These are phyloP conservation scores for Hipparchia semele DNA, from an alignment of 2,888 invertebrate species.

Conservation along the genomic window DNA sequence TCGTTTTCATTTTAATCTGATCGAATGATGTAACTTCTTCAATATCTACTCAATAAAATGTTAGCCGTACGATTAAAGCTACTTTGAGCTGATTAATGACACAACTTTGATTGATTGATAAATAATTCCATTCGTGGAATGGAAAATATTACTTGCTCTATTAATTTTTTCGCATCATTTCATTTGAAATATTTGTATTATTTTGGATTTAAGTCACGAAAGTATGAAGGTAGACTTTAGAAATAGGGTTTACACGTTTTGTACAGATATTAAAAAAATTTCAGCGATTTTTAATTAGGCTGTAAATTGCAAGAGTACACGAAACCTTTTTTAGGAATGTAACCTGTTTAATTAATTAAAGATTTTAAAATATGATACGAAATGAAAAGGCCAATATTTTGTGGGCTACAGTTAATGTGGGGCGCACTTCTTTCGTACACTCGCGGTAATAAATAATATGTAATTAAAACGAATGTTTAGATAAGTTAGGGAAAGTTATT, in stretches of 20 bases:
- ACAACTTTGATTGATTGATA: neutral
- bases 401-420: neutral
- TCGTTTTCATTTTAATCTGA: too few relatives aligned
- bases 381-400: neutral
- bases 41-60: too few relatives aligned
- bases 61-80: too few relatives aligned
- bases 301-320: too few relatives aligned
- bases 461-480: neutral
- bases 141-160: slow-evolving; percentile 26
- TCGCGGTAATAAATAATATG: neutral
- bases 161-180: slow-evolving; percentile 19
- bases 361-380: neutral
- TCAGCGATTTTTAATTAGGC: too few relatives aligned
- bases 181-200: neutral
- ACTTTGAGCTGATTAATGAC: too few relatives aligned
- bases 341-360: neutral
- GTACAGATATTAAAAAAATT: too few relatives aligned
- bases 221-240: too few relatives aligned
- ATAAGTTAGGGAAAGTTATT: too few relatives aligned
- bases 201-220: too few relatives aligned
- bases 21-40: too few relatives aligned
- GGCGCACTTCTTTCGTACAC: neutral
- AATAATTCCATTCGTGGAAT: slow-evolving; percentile 7
- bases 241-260: too few relatives aligned
- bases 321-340: neutral